phyloP scores from a whole-genome alignment of 2,888 invertebrate species.

The Aleiodes leptofemur region DNA sequence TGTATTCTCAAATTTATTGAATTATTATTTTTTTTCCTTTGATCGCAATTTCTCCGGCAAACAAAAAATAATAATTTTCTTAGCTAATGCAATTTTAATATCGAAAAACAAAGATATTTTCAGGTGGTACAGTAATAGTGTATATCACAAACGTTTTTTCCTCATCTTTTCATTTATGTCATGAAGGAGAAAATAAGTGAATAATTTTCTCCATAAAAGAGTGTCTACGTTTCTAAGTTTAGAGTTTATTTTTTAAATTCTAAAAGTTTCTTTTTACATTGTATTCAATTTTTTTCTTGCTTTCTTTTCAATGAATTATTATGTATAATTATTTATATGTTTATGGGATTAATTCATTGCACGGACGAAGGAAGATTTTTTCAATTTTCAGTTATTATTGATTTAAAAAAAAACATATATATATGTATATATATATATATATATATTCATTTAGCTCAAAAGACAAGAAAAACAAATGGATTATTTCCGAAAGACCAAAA shows the following conservation, averaged over 20 bases:
- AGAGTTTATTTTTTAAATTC: constrained; percentile 53
- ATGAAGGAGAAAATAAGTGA: constrained; percentile 37
- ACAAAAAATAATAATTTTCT: constrained; percentile 42
- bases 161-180: constrained; percentile 39
- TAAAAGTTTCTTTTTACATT: constrained; percentile 58
- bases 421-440: neutral
- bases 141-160: constrained; percentile 58
- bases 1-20: constrained; percentile 7
- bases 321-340: constrained; percentile 50
- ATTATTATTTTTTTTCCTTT: neutral
- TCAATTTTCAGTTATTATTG: neutral
- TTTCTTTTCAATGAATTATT: constrained; percentile 29
- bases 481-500: neutral
- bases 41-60: neutral
- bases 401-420: neutral
- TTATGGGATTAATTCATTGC: constrained; percentile 54
- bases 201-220: constrained; percentile 45
- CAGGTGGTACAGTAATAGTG: constrained; percentile 53
- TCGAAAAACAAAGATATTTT: constrained; percentile 52
- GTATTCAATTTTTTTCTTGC: constrained; percentile 42
- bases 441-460: neutral
- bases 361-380: constrained; percentile 55
- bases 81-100: constrained; percentile 47
- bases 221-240: constrained; percentile 51
- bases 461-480: constrained; percentile 4